phyloP scores from a whole-genome alignment of 1,140 invertebrate species.

The Ceratitis capitata region DNA sequence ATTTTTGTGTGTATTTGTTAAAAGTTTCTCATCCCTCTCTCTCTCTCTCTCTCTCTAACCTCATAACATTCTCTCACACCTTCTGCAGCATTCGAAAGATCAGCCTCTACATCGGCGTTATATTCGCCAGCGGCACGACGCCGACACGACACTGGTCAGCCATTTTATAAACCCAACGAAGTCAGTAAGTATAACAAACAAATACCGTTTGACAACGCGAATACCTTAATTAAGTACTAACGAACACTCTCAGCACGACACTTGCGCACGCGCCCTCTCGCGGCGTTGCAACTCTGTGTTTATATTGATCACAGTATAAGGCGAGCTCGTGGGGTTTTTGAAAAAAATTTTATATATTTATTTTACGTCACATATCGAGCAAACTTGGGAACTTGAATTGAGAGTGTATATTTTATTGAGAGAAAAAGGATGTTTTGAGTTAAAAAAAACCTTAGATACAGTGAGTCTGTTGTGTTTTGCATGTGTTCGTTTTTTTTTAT shows the following conservation, averaged over 20 bases:
- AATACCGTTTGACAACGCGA: not conserved
- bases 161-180: constrained; percentile 63
- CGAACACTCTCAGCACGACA: constrained; percentile 2
- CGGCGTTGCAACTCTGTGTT: not conserved
- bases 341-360: too few species aligned
- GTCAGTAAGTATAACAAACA: constrained; percentile 61
- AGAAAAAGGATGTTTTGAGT: not conserved
- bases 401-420: not conserved
- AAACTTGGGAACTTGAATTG: too few species aligned
- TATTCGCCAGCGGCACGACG: constrained; percentile 54
- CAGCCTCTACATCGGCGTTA: constrained; percentile 58
- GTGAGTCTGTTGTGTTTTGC: constrained; percentile 24
- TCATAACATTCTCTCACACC: constrained; percentile 47
- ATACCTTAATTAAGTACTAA: not conserved
- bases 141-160: constrained; percentile 52
- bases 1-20: constrained; percentile 4
- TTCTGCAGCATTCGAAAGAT: constrained; percentile 58
- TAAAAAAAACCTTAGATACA: not conserved
- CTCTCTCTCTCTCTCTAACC: constrained; percentile 13
- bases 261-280: not conserved
- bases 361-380: not conserved
- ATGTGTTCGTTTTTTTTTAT: not conserved
- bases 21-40: too few species aligned
- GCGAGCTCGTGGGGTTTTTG: too few species aligned
- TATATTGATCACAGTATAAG: not conserved